Base-by-base conservation (phyloP, 2,888 invertebrate species). In the Leucoma salicis region DNA sequence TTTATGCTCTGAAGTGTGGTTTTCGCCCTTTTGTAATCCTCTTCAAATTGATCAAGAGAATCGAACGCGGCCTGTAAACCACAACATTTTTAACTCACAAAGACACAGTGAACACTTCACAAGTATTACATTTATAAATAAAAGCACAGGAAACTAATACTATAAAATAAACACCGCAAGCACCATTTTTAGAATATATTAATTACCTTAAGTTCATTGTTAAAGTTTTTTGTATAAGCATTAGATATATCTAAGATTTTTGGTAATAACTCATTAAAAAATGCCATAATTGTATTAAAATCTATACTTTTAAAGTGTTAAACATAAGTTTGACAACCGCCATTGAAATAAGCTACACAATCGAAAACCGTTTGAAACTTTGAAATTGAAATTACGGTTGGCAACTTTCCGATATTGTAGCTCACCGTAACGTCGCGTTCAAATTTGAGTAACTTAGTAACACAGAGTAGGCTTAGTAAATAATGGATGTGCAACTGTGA, bases 281-380 rank as follows among this genome's bases (percentile, higher is more conserved):
- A 74, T 49, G 88, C 85, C 88, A 89, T 89, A 66, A 62, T 82
- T 83, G 48, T 37, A 46, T 49, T 46, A 53, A 73, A 29, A 70
- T 69, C 66, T 66, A 62, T 62, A 72, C 69, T 74, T 76, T 59
- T 51, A 53, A 74, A 67, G 66, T 76, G 73, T 66, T 55, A 2
- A 21, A 21, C 21, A 32, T 49, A 62, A 69, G 67, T 71, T 75
- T 77, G 70, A 71, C 74, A 80, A 71, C 74, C 77, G 76, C 76
- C 78, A 70, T 78, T 67, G 66, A 82, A 81, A n/a, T n/a, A n/a
- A 70, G 75, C 73, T 62, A 72, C 65, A 66, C 66, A 60, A 69
- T 74, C 64, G 66, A 85, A 86, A 87, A 86, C 89, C 85, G 88
- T 88, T 89, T 88, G 78, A 86, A 80, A 85, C 7, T 82, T 74